Evolutionary conservation across 2,113 vertebrate genomes (phyloP).

Genomic region (Fregata magnificens): DNA sequence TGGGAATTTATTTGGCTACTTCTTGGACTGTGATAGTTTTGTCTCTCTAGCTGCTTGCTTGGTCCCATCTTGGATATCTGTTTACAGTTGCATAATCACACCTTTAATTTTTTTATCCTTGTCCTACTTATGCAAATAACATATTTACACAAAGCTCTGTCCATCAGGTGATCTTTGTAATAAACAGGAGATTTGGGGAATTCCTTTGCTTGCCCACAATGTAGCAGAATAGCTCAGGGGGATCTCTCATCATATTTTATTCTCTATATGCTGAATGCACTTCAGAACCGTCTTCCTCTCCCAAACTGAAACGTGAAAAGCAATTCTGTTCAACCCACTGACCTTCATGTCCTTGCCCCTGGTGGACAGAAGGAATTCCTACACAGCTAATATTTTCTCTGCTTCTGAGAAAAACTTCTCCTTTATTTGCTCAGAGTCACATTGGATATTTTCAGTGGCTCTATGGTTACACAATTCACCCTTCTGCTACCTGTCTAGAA

Average conservation of each 20-base stretch:
- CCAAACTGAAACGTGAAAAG: background rate
- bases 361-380: background rate
- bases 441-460: background rate
- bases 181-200: background rate
- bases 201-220: background rate
- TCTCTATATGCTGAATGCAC: background rate
- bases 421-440: slow-evolving; percentile 9
- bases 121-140: background rate
- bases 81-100: background rate
- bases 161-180: background rate
- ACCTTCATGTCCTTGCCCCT: background rate
- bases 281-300: background rate
- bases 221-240: background rate
- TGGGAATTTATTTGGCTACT: background rate
- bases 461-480: background rate
- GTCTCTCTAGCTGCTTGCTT: background rate
- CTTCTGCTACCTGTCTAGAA: background rate
- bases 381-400: background rate
- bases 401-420: background rate
- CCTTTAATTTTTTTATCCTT: background rate
- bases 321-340: background rate
- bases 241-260: background rate
- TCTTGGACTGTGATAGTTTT: background rate
- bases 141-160: background rate
- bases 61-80: background rate